Evolutionary conservation across 2,888 invertebrate species (phyloP).

Genomic region (Rotaria macrura): DNA sequence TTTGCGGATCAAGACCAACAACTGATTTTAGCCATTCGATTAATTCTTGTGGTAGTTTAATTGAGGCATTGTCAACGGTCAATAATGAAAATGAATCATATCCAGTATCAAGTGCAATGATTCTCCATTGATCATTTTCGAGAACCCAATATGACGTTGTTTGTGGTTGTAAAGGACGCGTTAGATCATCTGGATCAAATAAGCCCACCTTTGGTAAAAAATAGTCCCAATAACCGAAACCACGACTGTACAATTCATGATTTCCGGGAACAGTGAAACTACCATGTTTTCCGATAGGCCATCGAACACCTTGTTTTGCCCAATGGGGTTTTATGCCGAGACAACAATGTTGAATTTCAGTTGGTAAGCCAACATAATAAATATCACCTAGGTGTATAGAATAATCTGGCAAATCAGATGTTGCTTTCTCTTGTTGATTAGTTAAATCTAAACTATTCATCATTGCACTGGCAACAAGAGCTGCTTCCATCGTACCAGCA

Average conservation of each 20-base stretch:
- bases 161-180: background rate
- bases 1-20: background rate
- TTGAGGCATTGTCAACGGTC: background rate
- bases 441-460: background rate
- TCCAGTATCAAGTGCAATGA: background rate
- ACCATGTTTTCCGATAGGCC: background rate
- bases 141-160: background rate
- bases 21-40: background rate
- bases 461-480: background rate
- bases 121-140: background rate
- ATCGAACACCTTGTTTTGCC: background rate
- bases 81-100: background rate
- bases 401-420: background rate
- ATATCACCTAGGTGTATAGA: background rate
- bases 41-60: background rate
- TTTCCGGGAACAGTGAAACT: background rate
- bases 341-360: background rate
- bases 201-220: background rate
- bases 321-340: background rate
- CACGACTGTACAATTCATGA: background rate
- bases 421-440: background rate
- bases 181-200: background rate
- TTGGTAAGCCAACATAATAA: conserved; percentile 1
- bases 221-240: background rate
- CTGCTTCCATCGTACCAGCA: background rate